Evolutionary conservation across 2,113 vertebrate genomes (phyloP).

Genomic region (Melospiza georgiana): DNA sequence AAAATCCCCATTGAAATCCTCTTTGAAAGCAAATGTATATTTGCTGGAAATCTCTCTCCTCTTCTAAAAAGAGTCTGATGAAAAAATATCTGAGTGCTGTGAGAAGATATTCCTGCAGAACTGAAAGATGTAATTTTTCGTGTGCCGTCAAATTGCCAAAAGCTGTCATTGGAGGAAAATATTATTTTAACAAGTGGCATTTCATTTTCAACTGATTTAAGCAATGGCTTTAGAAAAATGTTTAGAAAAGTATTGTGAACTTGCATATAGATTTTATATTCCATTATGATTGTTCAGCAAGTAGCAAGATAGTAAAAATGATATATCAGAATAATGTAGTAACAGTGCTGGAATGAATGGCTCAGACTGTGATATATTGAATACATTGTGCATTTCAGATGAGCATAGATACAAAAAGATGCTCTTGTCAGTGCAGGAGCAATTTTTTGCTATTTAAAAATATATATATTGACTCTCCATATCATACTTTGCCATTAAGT

Average conservation of each 20-base stretch:
- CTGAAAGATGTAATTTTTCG: not conserved
- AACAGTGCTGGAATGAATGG: not conserved
- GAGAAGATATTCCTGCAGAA: not conserved
- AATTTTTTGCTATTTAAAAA: not conserved
- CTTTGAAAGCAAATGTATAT: not conserved
- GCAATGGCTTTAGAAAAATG: not conserved
- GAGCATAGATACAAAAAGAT: not conserved
- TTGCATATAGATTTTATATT: not conserved
- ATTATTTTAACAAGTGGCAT: not conserved
- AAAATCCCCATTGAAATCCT: not conserved
- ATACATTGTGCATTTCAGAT: not conserved
- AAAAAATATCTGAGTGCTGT: not conserved
- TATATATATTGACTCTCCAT: not conserved
- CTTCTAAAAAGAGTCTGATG: not conserved
- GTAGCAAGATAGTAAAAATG: not conserved
- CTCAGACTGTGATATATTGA: not conserved
- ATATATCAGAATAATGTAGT: not conserved
- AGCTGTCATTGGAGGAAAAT: not conserved
- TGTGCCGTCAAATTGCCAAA: not conserved
- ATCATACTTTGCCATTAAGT: not conserved
- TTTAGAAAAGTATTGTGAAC: not conserved
- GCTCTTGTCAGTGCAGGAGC: not conserved
- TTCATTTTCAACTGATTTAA: not conserved
- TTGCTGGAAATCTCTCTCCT: not conserved
- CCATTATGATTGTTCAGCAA: not conserved